Evolutionary conservation across 1,140 invertebrate genomes (phyloP).

Genomic region (Delia radicum): DNA sequence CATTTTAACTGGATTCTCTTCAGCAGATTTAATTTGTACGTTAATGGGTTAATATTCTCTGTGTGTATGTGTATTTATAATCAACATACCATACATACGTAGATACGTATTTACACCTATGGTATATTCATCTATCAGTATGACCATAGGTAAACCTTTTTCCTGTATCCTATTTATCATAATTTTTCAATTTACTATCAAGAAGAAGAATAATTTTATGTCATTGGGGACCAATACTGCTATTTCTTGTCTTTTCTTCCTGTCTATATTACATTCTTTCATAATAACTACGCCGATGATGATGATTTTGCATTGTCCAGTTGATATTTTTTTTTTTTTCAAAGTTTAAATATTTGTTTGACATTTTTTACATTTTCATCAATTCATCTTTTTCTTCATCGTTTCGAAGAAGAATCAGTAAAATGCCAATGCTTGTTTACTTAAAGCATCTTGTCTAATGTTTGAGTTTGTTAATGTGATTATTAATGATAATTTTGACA

Average conservation of each 20-base stretch:
- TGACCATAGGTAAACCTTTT: conserved; percentile 8
- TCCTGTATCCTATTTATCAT: conserved; percentile 47
- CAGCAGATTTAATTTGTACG: no score
- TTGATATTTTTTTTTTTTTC: conserved; percentile 7
- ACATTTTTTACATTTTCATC: conserved; percentile 51
- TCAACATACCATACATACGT: neutral
- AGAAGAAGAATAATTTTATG: neutral
- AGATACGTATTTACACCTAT: neutral
- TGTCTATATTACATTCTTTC: neutral
- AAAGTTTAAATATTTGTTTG: neutral
- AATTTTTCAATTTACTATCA: conserved; percentile 55
- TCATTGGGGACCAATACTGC: conserved; percentile 11
- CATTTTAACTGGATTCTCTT: no score
- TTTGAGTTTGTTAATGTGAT: conserved; percentile 32
- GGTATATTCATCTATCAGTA: neutral
- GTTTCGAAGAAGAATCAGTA: neutral
- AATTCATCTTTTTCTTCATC: conserved; percentile 37
- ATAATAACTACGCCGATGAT: neutral
- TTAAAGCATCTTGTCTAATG: conserved; percentile 21
- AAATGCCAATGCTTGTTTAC: conserved; percentile 36
- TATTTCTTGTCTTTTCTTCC: neutral
- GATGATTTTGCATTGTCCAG: conserved; percentile 37
- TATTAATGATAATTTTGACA: conserved; percentile 56
- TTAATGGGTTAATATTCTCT: no score
- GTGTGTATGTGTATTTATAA: neutral